Conservation (phyloP, 2,113 vertebrate genomes). For the Macrotus californicus region DNA sequence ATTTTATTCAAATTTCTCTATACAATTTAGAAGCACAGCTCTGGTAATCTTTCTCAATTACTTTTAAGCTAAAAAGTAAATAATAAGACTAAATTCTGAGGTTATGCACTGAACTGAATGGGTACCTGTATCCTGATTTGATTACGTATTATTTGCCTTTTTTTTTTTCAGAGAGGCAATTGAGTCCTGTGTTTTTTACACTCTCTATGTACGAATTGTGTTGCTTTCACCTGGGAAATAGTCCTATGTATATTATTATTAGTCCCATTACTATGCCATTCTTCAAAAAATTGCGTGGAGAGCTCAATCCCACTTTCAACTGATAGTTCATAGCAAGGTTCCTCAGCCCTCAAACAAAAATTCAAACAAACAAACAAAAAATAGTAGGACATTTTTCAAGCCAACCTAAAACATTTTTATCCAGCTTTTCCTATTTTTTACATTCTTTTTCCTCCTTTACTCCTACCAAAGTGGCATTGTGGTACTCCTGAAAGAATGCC, state of each 20-base stretch:
- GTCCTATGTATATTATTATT: not conserved
- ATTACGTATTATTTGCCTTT: not conserved
- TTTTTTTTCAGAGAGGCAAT: not conserved
- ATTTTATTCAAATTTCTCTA: not conserved
- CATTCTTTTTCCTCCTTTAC: not conserved
- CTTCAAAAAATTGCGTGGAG: not conserved
- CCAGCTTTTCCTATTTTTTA: not conserved
- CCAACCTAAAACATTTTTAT: not conserved
- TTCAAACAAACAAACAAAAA: not conserved
- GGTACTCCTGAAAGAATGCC: not conserved
- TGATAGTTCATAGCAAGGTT: not conserved
- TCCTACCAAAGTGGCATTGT: not conserved
- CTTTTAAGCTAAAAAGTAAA: not conserved
- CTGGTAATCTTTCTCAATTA: not conserved
- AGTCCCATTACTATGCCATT: not conserved
- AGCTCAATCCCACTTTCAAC: not conserved
- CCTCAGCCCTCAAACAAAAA: not conserved
- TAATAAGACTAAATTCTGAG: not conserved
- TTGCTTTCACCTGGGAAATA: constrained; percentile 21
- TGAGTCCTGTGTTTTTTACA: not conserved
- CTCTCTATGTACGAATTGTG: not conserved
- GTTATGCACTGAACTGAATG: not conserved
- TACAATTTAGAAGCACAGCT: not conserved
- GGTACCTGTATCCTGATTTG: not conserved
- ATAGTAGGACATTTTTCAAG: not conserved